Base-by-base conservation (phyloP, 2,113 vertebrate species). In the Hippocampus guttulatus region DNA sequence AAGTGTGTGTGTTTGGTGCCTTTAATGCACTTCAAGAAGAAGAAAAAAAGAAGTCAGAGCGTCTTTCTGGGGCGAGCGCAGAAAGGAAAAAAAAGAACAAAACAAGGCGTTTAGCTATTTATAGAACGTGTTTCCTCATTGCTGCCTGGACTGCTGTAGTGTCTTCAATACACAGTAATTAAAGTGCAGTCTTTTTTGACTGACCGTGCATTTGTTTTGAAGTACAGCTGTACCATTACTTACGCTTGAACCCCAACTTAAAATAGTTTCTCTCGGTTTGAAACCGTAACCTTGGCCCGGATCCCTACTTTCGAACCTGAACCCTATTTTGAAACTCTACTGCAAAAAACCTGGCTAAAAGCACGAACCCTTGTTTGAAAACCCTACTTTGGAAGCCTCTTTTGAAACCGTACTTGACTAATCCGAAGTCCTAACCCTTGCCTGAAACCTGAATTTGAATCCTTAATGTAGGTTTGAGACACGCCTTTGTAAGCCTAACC, bases 71-170 rank as follows among this genome's bases (percentile, higher is more conserved):
- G 81, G 69, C 77, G 75, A 86, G 74, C 25, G 52, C 64, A 60
- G 38, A 64, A 20, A 41, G 11, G 33, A 38, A 38, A 38, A 6
- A 38, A 38, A 38, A 40, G 74, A 82, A 77, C 63, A 80, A 75
- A 82, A 77, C 63, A 80, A 27, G 64, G 41, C 64, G 77, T 84
- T 75, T 84, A 81, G 85, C 87, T 91, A 91, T 90, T 89, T 90
- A 90, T 91, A 90, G 87, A 70, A 72, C 49, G 12, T 79, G 57
- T 83, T 70, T 79, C 79, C 80, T 85, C 77, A 71, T 87, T 79
- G 89, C 85, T 86, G 88, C 82, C 83, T 83, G 85, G 78, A 82
- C 84, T 76, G 79, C 81, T 75, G 71, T 75, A 61, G 75, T 72
- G 81, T 80, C 81, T 85, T 88, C 88, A 88, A 2, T 23, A 55